phyloP scores from a whole-genome alignment of 2,113 vertebrate species.

The Cyanoramphus novaezelandiae region DNA sequence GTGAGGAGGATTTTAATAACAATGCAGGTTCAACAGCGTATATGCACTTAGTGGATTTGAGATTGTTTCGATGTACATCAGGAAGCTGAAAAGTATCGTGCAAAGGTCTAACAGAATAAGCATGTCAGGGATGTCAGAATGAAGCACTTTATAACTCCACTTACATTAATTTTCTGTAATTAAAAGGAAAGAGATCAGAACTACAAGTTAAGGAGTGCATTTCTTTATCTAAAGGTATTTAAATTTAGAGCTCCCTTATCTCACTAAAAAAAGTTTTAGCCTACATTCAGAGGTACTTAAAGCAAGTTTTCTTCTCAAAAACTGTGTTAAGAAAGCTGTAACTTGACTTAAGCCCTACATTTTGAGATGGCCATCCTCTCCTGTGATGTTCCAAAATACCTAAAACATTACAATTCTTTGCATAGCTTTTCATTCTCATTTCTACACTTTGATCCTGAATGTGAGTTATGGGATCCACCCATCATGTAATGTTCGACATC shows the following conservation, averaged over 20 bases:
- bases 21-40: background rate
- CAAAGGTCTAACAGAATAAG: background rate
- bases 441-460: background rate
- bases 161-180: background rate
- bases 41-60: background rate
- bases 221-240: background rate
- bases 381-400: background rate
- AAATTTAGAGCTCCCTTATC: background rate
- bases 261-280: background rate
- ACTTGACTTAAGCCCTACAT: background rate
- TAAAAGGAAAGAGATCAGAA: background rate
- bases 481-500: background rate
- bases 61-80: background rate
- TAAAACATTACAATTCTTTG: background rate
- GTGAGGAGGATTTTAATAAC: background rate
- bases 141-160: background rate
- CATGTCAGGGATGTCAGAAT: background rate
- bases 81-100: background rate
- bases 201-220: background rate
- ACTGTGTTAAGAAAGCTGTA: background rate
- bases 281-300: background rate
- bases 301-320: background rate
- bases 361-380: background rate
- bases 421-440: background rate
- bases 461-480: background rate